These are phyloP conservation scores for Oxystoma pomonae DNA, from an alignment of 2,888 invertebrate species.

Conservation along the genomic window DNA sequence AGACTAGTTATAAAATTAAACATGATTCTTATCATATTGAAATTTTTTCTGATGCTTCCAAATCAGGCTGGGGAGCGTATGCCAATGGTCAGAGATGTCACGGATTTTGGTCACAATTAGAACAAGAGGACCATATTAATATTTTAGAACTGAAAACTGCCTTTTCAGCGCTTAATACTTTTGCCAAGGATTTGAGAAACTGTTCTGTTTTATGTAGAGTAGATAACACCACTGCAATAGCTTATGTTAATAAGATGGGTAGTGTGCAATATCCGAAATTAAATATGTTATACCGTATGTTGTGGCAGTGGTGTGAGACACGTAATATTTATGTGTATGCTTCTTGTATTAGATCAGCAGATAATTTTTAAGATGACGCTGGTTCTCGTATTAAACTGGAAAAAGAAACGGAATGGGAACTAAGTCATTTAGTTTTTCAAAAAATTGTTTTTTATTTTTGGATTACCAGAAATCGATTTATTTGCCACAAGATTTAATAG, in stretches of 20 bases:
- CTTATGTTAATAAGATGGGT: constrained; percentile 21
- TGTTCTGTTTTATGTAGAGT: constrained; percentile 13
- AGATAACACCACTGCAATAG: constrained; percentile 21
- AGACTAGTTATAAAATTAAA: constrained; percentile 8
- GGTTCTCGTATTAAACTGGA: no score
- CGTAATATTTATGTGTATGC: constrained; percentile 17
- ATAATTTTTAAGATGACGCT: no score
- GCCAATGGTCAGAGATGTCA: constrained; percentile 14
- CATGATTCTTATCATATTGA: constrained; percentile 2
- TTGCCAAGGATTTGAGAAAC: constrained; percentile 18
- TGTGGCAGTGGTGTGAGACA: constrained; percentile 19
- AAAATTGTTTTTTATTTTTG: constrained; percentile 8
- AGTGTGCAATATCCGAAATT: constrained; percentile 6
- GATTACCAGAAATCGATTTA: constrained; percentile 16
- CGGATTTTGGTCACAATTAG: constrained; percentile 23
- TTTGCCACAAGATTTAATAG: constrained; percentile 18
- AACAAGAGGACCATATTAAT: constrained; percentile 26
- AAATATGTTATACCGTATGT: constrained; percentile 5
- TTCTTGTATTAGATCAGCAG: constrained; percentile 13
- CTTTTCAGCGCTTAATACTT: constrained; percentile 26
- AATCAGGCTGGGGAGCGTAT: constrained; percentile 26
- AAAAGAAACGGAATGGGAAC: constrained; percentile 8
- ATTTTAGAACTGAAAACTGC: constrained; percentile 27
- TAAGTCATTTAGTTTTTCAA: constrained; percentile 6
- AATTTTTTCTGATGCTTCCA: constrained; percentile 29